Evolutionary conservation across 2,797 vertebrate genomes (phyloP).

Genomic region (Aselliscus stoliczkanus): DNA sequence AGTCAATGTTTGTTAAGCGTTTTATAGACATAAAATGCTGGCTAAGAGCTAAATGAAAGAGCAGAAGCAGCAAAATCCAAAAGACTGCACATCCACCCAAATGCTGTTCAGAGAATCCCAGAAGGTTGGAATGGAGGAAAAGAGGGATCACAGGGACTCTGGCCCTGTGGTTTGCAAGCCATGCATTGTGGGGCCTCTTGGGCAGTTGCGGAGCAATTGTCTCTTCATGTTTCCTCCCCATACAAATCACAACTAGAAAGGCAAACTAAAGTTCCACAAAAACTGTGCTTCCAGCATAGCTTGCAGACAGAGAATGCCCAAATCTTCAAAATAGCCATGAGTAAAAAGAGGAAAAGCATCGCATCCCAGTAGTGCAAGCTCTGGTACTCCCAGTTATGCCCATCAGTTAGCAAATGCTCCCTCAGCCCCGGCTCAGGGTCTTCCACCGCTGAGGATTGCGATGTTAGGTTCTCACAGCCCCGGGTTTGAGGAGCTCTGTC

Average conservation of each 20-base stretch:
- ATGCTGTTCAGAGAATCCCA: neutral
- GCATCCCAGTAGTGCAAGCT: neutral
- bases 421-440: neutral
- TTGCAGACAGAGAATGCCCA: neutral
- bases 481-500: neutral
- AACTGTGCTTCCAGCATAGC: neutral
- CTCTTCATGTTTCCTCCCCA: neutral
- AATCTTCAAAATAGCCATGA: neutral
- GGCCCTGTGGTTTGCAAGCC: neutral
- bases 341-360: neutral
- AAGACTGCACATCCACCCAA: neutral
- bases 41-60: conserved; percentile 50
- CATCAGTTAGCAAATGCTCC: neutral
- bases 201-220: neutral
- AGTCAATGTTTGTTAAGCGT: conserved; percentile 57
- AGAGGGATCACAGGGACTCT: neutral
- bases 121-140: neutral
- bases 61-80: conserved; percentile 21
- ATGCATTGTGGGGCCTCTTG: neutral
- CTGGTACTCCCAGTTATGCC: too few species aligned
- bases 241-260: conserved; percentile 25
- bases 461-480: neutral
- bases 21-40: conserved; percentile 59
- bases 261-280: neutral
- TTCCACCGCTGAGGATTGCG: neutral